Conservation (phyloP, 2,797 vertebrate genomes). For the Nasua narica region DNA sequence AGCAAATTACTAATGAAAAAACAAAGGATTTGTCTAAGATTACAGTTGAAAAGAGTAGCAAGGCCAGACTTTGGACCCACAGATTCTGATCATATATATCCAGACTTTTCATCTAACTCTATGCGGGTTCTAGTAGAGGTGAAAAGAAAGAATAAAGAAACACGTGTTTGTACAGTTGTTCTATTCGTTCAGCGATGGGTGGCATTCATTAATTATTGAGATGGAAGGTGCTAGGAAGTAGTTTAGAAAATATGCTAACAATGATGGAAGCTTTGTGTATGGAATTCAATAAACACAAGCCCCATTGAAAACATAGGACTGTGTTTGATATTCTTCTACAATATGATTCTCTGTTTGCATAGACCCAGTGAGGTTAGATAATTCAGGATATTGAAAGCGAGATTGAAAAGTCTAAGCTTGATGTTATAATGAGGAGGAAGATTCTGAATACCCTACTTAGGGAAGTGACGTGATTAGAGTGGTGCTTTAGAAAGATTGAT, state of each 20-base stretch:
- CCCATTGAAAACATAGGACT: not conserved
- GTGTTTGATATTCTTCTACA: not conserved
- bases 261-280: not conserved
- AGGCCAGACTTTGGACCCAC: not conserved
- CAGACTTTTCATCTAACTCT: not conserved
- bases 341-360: not conserved
- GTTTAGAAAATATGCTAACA: not conserved
- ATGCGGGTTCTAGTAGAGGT: not conserved
- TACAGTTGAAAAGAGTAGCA: not conserved
- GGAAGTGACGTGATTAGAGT: not conserved
- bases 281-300: not conserved
- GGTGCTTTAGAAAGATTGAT: constrained; percentile 21
- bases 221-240: not conserved
- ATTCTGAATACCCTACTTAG: not conserved
- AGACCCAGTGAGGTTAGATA: not conserved
- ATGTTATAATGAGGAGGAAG: not conserved
- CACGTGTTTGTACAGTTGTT: not conserved
- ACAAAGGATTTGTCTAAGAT: not conserved
- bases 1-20: not conserved
- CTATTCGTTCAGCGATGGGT: not conserved
- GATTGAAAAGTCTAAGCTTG: not conserved
- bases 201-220: not conserved
- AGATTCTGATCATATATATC: not conserved
- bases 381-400: not conserved
- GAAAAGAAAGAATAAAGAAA: not conserved